Evolutionary conservation across 2,888 invertebrate species (phyloP).

Genomic region (Drosophila flavopinicola): DNA sequence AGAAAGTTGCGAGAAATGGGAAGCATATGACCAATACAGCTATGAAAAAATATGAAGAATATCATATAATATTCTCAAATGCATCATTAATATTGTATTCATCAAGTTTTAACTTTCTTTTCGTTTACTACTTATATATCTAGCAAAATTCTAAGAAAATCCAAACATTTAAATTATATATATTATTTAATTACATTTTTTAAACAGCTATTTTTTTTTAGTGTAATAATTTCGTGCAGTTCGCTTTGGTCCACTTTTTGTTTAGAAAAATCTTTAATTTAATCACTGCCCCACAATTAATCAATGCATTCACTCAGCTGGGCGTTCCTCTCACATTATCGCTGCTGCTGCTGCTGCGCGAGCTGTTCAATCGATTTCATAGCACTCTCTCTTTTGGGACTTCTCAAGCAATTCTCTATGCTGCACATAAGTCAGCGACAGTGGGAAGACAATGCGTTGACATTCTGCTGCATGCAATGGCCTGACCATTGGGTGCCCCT

Average conservation of each 20-base stretch:
- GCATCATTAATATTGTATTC: neutral
- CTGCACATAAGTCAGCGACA: constrained; percentile 49
- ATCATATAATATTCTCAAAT: neutral
- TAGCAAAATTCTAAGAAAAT: no score
- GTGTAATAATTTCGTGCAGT: neutral
- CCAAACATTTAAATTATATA: no score
- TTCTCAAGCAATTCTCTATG: constrained; percentile 32
- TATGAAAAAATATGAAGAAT: neutral
- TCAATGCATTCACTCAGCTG: constrained; percentile 36
- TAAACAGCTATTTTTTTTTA: neutral
- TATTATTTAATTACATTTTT: no score
- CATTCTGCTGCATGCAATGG: constrained; percentile 58
- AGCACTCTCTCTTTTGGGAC: constrained; percentile 23
- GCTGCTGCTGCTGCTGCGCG: constrained; percentile 22
- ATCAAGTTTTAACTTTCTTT: no score
- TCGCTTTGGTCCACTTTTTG: neutral
- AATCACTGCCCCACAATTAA: constrained; percentile 42
- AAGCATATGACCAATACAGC: neutral
- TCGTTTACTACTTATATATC: no score
- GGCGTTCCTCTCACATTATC: constrained; percentile 69
- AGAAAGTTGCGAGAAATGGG: constrained; percentile 32
- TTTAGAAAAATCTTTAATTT: neutral
- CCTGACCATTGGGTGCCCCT: constrained; percentile 45
- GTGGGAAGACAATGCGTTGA: constrained; percentile 65
- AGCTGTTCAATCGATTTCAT: constrained; percentile 57